Percentiles rank a stretch among this genome's conserved stretches.
These are phyloP conservation scores for Bilobella aurantiaca DNA, from an alignment of 1,140 invertebrate species.

Conservation along the genomic window DNA sequence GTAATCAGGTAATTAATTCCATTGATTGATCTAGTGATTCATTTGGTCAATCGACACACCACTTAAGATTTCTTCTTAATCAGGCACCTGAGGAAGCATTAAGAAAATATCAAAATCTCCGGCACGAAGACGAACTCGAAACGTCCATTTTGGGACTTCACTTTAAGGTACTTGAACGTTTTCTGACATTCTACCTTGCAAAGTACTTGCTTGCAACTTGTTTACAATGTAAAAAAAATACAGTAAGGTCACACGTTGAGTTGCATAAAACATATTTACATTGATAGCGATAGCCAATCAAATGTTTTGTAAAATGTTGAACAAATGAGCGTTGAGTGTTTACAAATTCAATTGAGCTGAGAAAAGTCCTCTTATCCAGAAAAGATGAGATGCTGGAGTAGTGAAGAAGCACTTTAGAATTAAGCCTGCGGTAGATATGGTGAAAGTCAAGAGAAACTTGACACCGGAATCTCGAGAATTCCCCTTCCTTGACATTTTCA, in stretches of 20 bases:
- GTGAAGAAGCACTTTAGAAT: background rate
- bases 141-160: conserved; percentile 55
- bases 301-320: background rate
- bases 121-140: conserved; percentile 54
- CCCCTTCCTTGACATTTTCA: background rate
- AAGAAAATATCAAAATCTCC: conserved; percentile 45
- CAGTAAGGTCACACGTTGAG: no score
- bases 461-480: no score
- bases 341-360: conserved; percentile 1
- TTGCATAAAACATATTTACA: no score
- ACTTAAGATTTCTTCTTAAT: background rate
- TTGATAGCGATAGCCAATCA: no score
- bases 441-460: background rate
- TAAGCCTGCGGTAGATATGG: background rate
- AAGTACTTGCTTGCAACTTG: background rate
- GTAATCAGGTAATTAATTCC: conserved; percentile 55
- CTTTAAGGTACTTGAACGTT: conserved; percentile 48
- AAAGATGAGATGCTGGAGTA: background rate
- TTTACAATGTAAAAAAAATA: background rate
- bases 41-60: background rate
- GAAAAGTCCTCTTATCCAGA: background rate
- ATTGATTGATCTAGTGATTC: conserved; percentile 6
- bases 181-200: background rate
- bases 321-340: background rate
- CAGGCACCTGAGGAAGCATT: conserved; percentile 47